Evolutionary conservation across 2,797 vertebrate genomes (phyloP), one percentile per base, ranked within the genome.

Genomic region (Discoglossus pictus): DNA sequence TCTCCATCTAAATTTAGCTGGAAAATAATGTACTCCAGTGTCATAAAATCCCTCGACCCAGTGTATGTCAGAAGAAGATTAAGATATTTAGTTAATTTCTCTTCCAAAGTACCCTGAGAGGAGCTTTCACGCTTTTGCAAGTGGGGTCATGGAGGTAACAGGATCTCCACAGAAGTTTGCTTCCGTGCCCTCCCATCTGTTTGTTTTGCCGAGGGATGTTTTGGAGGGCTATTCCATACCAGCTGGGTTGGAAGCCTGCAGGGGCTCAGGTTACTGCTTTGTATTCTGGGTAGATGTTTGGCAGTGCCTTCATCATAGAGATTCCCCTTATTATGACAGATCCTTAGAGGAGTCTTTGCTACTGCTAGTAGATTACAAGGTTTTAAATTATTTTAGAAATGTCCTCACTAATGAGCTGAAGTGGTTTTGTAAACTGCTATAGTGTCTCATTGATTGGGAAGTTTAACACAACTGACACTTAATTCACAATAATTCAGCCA

Each of bases 151-250:
- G 18, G 40, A 51, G 46, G 68, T 65, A 71, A 71, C 61, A 38
- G n/a, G 61, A 71, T 71, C 61, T 59, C 23, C 11, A 40, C 43
- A 64, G 53, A 40, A 35, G 18, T 42, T 58, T 13, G 23, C 25
- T 50, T 27, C 52, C 43, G 51, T 59, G n/a, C 38, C 52, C 68
- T 64, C 38, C 59, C 61, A 71, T 71, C 68, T 71, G 68, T 59
- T 71, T 36, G 23, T 15, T 23, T 31, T 16, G 16, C 52, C 43
- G 12, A 17, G 21, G 53, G 60, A 35, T 40, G 58, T 24, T 36
- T 31, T 52, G 17, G 25, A 20, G 61, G 53, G 68, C 36, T 71
- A 71, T 55, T 59, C 18, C 21, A 47, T 25, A 36, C 68, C 61
- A 71, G 68, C 61, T 71, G 18, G 53, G 55, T 55, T 59, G 47